Base-by-base conservation (phyloP, 2,888 invertebrate genomes). In the Drosophila conformis region DNA sequence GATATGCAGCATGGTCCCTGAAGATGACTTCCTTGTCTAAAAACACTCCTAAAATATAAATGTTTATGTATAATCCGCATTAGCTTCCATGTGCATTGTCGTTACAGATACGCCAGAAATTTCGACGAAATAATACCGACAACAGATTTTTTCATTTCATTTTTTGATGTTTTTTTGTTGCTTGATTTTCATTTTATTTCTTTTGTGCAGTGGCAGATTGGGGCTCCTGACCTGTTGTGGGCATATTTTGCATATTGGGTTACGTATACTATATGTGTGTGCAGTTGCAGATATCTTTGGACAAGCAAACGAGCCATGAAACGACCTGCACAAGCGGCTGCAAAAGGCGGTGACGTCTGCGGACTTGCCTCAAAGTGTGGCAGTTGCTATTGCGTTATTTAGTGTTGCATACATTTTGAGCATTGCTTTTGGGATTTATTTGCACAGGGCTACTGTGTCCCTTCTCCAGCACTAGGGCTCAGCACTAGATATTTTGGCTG, bases 351-450 rank as follows among this genome's bases (percentile, higher is more conserved):
- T 63, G 62, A 64, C 65, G 68, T 40, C 59, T 72, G 63, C 62
- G 71, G 54, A 74, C 76, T 65, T 72, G 74, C 72, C 70, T 70
- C 78, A 82, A 80, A 73, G 59, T 74, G 72, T 51, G 69, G 53
- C 74, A 69, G 69, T 75, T 77, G 63, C 25, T 46, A 25, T 60
- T 70, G 75, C 80, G 53, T 73, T 79, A 69, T 84, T 82, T 82
- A 78, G 82, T 86, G 78, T 83, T 76, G 84, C 82, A 81, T 75
- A 72, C 73, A 72, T 80, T 74, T 78, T 69, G 64, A 73, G 76
- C 66, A 73, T 78, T 81, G 72, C 84, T 76, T 82, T 80, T 75
- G 87, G 84, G 84, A 85, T 85, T 87, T 85, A 87, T 85, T 85
- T 87, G 85, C 87, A 85, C 73, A 67, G 60, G 62, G 48, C 64